These are phyloP conservation scores for Sycophila sp. DNA, from an alignment of 1,140 invertebrate genomes.

Conservation along the genomic window DNA sequence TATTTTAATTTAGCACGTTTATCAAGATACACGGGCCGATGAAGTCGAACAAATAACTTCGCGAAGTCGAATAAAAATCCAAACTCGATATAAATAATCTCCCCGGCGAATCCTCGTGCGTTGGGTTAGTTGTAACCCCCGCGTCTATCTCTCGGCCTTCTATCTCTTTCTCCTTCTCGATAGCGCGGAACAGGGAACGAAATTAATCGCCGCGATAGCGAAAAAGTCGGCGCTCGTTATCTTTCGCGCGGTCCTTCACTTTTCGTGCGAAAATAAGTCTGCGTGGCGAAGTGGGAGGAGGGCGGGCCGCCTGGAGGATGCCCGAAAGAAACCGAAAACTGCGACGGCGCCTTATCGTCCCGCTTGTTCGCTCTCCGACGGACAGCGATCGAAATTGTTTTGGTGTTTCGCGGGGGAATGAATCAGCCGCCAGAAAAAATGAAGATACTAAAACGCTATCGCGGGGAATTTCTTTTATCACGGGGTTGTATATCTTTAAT, in stretches of 20 bases:
- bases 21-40: no score
- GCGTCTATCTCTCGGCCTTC: no score
- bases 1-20: no score
- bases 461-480: no score
- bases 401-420: neutral
- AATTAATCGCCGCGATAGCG: conserved; percentile 32
- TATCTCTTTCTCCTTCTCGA: neutral
- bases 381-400: neutral
- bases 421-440: neutral
- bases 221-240: conserved; percentile 19
- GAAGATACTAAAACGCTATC: neutral
- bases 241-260: neutral
- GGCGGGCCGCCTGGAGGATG: no score
- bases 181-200: neutral
- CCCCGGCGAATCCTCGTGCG: neutral
- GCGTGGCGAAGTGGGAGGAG: neutral
- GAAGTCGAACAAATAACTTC: no score
- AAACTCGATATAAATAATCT: neutral
- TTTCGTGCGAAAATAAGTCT: neutral
- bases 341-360: neutral
- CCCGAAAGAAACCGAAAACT: conserved; percentile 9
- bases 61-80: neutral
- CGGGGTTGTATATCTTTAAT: no score
- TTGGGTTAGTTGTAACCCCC: no score
- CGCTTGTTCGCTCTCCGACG: neutral